phyloP scores from a whole-genome alignment of 2,113 vertebrate genomes.

The Gambusia affinis region DNA sequence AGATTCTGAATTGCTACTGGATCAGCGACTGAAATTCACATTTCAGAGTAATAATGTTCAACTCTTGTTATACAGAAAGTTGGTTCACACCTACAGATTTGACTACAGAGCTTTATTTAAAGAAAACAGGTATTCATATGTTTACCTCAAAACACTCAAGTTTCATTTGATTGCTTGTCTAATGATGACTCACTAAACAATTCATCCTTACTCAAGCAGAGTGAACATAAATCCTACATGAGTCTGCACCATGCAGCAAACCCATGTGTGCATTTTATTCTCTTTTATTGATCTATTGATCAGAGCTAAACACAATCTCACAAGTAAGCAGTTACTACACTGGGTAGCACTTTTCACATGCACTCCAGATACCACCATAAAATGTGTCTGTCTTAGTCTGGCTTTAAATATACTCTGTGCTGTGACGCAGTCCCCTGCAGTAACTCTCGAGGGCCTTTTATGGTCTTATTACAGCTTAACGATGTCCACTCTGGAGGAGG shows the following conservation, averaged over 20 bases:
- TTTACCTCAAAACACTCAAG: neutral
- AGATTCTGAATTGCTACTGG: too few relatives aligned
- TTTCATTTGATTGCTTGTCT: neutral
- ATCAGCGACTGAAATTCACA: too few relatives aligned
- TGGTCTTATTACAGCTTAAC: conserved; percentile 65
- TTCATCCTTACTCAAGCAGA: neutral
- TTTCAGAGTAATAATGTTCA: neutral
- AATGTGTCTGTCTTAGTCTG: conserved; percentile 49
- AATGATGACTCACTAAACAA: too few relatives aligned
- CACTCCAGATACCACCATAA: conserved; percentile 59
- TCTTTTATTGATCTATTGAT: conserved; percentile 9
- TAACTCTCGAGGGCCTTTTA: conserved; percentile 62
- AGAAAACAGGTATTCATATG: neutral
- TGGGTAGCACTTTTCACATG: conserved; percentile 59
- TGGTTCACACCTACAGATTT: neutral
- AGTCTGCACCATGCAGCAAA: neutral
- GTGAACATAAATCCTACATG: neutral
- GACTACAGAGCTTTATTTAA: neutral
- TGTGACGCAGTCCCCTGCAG: conserved; percentile 30
- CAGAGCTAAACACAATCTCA: conserved; percentile 4
- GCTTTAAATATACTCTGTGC: conserved; percentile 60
- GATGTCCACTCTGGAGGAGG: conserved; percentile 49
- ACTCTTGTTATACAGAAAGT: neutral
- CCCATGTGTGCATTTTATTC: neutral
- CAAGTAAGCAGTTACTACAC: conserved; percentile 9